These are phyloP conservation scores for Monochamus saltuarius DNA, from an alignment of 1,140 invertebrate species.

Conservation along the genomic window DNA sequence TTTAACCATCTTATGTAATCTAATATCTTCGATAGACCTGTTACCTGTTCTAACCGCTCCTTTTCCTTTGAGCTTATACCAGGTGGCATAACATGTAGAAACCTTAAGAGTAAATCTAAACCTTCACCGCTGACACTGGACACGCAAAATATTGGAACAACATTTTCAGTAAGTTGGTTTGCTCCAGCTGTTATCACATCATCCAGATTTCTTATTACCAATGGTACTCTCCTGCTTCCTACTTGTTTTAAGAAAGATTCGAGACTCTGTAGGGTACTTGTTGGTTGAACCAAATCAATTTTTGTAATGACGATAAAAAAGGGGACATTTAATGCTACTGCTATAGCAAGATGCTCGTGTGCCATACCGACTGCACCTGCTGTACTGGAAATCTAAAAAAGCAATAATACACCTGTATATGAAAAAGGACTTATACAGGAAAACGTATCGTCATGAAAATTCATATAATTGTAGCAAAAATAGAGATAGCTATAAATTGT, in stretches of 20 bases:
- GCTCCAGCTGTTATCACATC: slow-evolving; percentile 71
- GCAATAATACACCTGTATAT: slow-evolving; percentile 4
- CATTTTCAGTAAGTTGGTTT: slow-evolving; percentile 62
- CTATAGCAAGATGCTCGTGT: slow-evolving; percentile 82
- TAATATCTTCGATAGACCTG: not conserved
- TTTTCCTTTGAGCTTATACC: slow-evolving; percentile 68
- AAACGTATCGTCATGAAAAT: too few species aligned
- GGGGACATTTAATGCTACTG: slow-evolving; percentile 81
- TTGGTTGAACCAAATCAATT: slow-evolving; percentile 72
- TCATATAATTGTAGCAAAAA: too few species aligned
- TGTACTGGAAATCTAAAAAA: slow-evolving; percentile 59
- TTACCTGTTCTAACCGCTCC: slow-evolving; percentile 68
- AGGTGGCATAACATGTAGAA: slow-evolving; percentile 74
- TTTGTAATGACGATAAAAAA: slow-evolving; percentile 91
- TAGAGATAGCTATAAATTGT: too few species aligned
- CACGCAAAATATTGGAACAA: slow-evolving; percentile 89
- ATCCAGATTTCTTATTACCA: slow-evolving; percentile 68
- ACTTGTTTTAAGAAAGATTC: slow-evolving; percentile 65
- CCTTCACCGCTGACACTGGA: slow-evolving; percentile 92
- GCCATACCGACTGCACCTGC: slow-evolving; percentile 69
- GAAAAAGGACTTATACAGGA: too few species aligned
- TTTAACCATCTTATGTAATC: not conserved
- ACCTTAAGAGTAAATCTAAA: slow-evolving; percentile 75
- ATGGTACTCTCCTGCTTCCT: slow-evolving; percentile 56
- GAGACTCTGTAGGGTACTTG: slow-evolving; percentile 63